phyloP scores from a whole-genome alignment of 2,113 vertebrate species.

The Sialia sialis region DNA sequence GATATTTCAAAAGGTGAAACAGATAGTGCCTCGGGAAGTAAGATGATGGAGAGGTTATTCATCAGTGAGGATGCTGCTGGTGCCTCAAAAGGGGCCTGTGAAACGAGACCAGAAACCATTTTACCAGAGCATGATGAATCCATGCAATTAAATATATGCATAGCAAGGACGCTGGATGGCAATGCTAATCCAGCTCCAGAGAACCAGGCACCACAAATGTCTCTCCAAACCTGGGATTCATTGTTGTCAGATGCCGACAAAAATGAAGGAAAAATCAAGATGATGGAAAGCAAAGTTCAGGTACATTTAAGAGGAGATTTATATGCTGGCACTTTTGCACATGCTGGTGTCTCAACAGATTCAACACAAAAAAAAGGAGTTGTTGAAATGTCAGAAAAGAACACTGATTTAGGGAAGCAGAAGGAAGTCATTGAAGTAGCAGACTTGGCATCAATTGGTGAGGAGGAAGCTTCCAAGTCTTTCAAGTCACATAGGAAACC shows the following conservation, averaged over 20 bases:
- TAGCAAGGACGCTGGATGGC: slow-evolving; percentile 52
- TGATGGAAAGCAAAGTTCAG: slow-evolving; percentile 24
- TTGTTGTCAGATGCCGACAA: not conserved
- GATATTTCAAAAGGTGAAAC: slow-evolving; percentile 33
- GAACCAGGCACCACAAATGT: not conserved
- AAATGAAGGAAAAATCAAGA: slow-evolving; percentile 34
- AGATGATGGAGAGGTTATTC: slow-evolving; percentile 39
- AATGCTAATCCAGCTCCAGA: slow-evolving; percentile 65
- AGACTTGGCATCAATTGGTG: slow-evolving; percentile 14
- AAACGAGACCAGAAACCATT: not conserved
- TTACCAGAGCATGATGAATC: slow-evolving; percentile 4
- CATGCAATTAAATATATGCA: not conserved
- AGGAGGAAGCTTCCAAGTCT: slow-evolving; percentile 18
- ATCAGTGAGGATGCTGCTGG: slow-evolving; percentile 17
- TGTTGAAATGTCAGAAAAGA: slow-evolving; percentile 13
- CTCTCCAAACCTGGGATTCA: slow-evolving; percentile 20
- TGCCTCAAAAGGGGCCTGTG: not conserved
- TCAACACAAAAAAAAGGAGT: not conserved
- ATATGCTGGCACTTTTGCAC: not conserved
- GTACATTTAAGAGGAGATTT: slow-evolving; percentile 43
- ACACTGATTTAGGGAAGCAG: not conserved
- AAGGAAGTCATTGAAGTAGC: slow-evolving; percentile 45
- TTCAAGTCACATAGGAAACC: not conserved
- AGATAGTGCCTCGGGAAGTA: not conserved
- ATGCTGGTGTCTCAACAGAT: not conserved